A percentile compares a stretch with the other conserved stretches of the same genome.
These are phyloP conservation scores for Vanessa tameamea DNA, from an alignment of 1,140 invertebrate genomes.

Conservation along the genomic window DNA sequence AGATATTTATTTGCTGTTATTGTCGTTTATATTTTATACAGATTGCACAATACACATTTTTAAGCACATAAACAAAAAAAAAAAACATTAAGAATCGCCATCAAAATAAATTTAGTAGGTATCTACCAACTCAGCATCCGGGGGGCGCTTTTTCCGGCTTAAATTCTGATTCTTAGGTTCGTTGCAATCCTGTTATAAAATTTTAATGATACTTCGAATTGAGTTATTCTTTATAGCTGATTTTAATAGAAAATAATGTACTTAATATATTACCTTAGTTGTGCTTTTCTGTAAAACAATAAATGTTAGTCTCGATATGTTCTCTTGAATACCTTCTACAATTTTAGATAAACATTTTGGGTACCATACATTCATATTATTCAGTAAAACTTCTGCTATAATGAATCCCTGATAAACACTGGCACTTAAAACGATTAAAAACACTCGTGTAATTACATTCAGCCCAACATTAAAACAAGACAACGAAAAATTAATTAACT, in stretches of 20 bases:
- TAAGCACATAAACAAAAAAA: too few species aligned
- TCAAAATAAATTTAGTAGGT: too few species aligned
- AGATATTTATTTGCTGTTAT: too few species aligned
- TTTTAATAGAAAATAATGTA: not conserved
- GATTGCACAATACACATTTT: too few species aligned
- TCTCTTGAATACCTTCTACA: conserved; percentile 35
- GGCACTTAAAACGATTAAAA: conserved; percentile 62
- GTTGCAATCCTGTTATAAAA: too few species aligned
- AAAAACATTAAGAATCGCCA: too few species aligned
- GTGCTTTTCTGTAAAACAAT: conserved; percentile 33
- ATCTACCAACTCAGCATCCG: too few species aligned
- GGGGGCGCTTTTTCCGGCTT: too few species aligned
- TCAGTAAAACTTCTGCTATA: conserved; percentile 64
- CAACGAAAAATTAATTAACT: conserved; percentile 31
- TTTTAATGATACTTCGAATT: too few species aligned
- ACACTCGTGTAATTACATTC: conserved; percentile 52
- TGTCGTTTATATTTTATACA: too few species aligned
- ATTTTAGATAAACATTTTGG: conserved; percentile 54
- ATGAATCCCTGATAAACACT: conserved; percentile 66
- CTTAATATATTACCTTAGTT: conserved; percentile 43
- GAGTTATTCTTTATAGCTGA: too few species aligned
- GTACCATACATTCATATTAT: conserved; percentile 62
- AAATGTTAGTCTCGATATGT: conserved; percentile 35
- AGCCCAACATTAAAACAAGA: conserved; percentile 51
- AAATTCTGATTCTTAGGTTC: too few species aligned